These are phyloP conservation scores for Epizoanthus fatuus DNA, from an alignment of 92 coral and sea anemone species.

Conservation along the genomic window DNA sequence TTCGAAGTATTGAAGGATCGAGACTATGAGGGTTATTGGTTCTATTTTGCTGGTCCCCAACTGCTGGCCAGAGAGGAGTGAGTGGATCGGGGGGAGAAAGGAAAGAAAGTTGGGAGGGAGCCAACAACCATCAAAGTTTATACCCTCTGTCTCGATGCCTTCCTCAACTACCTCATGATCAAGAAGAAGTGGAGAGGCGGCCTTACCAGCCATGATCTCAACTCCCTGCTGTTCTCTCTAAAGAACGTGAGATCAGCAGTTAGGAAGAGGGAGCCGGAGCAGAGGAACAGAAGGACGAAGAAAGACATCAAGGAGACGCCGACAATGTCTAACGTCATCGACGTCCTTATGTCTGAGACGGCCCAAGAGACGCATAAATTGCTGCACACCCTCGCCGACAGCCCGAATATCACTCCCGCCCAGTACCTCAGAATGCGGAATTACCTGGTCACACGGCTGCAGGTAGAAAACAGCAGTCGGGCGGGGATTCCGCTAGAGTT, in stretches of 20 bases:
- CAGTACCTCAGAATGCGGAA: background rate
- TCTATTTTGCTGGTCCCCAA: background rate
- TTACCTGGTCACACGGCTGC: background rate
- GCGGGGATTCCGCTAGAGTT: background rate
- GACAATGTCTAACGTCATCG: background rate
- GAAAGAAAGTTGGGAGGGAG: background rate
- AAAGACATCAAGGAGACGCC: background rate
- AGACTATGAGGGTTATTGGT: background rate
- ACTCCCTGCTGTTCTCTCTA: background rate
- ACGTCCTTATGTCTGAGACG: background rate
- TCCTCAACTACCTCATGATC: background rate
- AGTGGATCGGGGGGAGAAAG: background rate
- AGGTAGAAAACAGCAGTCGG: background rate
- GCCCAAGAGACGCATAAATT: background rate
- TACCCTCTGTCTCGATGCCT: background rate
- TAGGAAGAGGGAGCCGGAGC: background rate
- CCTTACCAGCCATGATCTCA: background rate
- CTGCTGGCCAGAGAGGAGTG: background rate
- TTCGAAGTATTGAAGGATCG: background rate
- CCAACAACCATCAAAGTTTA: background rate
- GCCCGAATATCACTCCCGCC: background rate
- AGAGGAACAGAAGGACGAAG: background rate
- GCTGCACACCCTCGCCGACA: background rate
- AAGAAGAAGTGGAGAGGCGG: background rate
- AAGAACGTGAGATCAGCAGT: background rate